phyloP scores from a whole-genome alignment of 2,113 vertebrate species.

The Tringa solitaria region DNA sequence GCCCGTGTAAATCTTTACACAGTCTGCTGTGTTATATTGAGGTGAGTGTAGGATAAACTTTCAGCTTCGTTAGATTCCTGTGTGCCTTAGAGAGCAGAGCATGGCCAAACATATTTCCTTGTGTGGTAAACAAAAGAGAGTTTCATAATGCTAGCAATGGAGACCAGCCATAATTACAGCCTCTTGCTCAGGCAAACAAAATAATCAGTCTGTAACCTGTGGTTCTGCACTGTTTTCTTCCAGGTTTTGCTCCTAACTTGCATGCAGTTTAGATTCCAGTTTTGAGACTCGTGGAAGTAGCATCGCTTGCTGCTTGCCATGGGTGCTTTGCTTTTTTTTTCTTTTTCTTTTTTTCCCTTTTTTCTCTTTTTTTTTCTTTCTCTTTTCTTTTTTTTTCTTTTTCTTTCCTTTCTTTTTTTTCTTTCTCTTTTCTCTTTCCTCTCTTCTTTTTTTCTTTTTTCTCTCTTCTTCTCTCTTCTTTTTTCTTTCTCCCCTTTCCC shows the following conservation, averaged over 20 bases:
- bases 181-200: background rate
- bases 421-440: too few species aligned
- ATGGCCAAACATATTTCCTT: background rate
- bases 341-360: too few species aligned
- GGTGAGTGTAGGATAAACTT: background rate
- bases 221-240: background rate
- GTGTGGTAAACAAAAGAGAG: background rate
- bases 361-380: too few species aligned
- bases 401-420: too few species aligned
- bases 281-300: background rate
- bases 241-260: background rate
- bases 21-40: background rate
- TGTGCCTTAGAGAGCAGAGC: background rate
- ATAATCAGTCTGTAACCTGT: background rate
- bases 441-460: too few species aligned
- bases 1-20: background rate
- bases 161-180: background rate
- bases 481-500: too few species aligned
- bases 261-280: slow-evolving; percentile 36
- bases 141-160: background rate
- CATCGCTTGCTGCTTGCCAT: background rate
- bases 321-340: background rate
- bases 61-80: background rate
- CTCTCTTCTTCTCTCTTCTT: too few species aligned
- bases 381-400: too few species aligned